Evolutionary conservation across 2,797 vertebrate species (phyloP).

Genomic region (Iguana delicatissima): DNA sequence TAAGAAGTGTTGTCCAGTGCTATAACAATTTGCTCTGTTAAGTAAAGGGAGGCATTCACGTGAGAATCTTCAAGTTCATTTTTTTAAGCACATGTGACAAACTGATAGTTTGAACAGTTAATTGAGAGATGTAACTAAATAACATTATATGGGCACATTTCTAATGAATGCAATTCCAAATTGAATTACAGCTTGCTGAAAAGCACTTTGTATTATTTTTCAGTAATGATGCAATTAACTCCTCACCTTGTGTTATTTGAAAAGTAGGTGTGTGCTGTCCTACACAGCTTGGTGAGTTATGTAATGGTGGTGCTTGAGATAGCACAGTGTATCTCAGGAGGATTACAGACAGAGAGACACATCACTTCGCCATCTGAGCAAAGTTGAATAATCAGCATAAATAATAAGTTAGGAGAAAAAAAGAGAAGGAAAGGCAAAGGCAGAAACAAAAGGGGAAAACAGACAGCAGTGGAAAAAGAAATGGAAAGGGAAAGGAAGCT

Average conservation of each 20-base stretch:
- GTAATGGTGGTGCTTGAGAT: conserved; percentile 57
- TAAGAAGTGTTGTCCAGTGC: background rate
- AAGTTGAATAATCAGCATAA: conserved; percentile 22
- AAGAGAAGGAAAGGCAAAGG: background rate
- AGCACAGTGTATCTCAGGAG: conserved; percentile 59
- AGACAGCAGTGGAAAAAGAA: background rate
- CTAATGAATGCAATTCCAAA: conserved; percentile 47
- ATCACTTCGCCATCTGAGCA: conserved; percentile 29
- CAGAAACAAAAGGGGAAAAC: background rate
- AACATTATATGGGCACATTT: conserved; percentile 33
- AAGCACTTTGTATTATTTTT: conserved; percentile 8
- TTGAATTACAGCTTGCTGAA: conserved; percentile 47
- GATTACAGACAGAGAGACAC: conserved; percentile 45
- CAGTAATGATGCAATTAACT: conserved; percentile 61
- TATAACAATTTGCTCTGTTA: background rate
- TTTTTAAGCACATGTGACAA: background rate
- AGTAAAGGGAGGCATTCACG: background rate
- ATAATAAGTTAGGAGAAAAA: conserved; percentile 33
- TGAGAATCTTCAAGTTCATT: too few relatives aligned
- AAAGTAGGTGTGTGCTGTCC: conserved; percentile 43
- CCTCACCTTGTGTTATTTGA: conserved; percentile 53
- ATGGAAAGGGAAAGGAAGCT: background rate
- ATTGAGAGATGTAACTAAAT: background rate
- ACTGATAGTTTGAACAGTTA: background rate
- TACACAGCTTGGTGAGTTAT: conserved; percentile 39